These are phyloP conservation scores for Lophochroa leadbeateri DNA, from an alignment of 2,113 vertebrate species.

Conservation along the genomic window DNA sequence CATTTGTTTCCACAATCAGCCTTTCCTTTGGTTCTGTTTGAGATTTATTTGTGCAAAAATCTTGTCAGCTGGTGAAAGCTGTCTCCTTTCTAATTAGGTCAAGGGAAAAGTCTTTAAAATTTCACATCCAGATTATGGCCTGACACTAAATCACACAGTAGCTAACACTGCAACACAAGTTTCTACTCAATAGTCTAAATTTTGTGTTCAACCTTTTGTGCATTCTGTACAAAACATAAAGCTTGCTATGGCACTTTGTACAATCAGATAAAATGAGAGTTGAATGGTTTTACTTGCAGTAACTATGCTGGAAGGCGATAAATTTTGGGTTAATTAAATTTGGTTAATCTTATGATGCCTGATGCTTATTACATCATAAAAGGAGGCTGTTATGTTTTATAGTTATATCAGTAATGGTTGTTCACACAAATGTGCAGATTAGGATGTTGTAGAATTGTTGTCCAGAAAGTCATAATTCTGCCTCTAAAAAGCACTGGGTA, in stretches of 20 bases:
- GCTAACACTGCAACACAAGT: fast-evolving
- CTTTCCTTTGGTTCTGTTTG: neutral
- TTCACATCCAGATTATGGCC: neutral
- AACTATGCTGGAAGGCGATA: neutral
- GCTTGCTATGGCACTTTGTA: neutral
- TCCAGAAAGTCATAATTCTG: neutral
- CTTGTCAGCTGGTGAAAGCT: neutral
- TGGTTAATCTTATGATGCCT: neutral
- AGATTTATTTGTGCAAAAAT: neutral
- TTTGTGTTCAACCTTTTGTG: neutral
- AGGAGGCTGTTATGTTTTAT: neutral
- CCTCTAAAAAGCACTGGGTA: neutral
- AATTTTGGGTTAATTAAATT: neutral
- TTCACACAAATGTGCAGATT: neutral
- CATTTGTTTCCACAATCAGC: neutral
- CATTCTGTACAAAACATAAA: neutral
- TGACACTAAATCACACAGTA: neutral
- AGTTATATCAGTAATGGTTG: neutral
- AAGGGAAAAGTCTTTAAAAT: neutral
- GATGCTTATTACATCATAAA: neutral
- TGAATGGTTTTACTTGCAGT: neutral
- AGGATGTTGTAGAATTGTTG: neutral
- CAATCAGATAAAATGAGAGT: neutral
- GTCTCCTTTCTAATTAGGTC: neutral
- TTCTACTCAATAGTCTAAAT: neutral